A percentile compares a stretch with the other conserved stretches of the same genome.
These are phyloP conservation scores for Dynastes hyllus DNA, from an alignment of 2,888 invertebrate species.

Conservation along the genomic window DNA sequence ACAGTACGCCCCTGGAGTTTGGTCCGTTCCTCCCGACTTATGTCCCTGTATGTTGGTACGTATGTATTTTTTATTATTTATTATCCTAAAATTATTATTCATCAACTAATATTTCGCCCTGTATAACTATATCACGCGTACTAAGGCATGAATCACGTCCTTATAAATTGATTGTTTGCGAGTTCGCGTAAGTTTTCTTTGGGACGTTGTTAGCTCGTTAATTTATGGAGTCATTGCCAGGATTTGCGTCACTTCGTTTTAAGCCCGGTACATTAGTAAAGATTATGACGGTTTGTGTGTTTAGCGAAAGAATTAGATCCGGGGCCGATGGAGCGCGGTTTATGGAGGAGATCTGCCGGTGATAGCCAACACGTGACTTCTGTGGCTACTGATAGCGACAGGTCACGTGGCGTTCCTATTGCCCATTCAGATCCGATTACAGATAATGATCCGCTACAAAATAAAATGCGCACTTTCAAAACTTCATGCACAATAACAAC, in stretches of 20 bases:
- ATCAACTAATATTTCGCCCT: too few relatives aligned
- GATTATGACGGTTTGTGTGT: conserved; percentile 55
- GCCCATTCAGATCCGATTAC: conserved; percentile 59
- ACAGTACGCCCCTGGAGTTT: too few relatives aligned
- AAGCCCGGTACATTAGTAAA: conserved; percentile 55
- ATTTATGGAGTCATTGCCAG: conserved; percentile 15
- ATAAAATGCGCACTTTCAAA: conserved; percentile 26
- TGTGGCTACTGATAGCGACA: conserved; percentile 70
- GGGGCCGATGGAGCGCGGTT: conserved; percentile 58
- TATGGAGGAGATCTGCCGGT: conserved; percentile 66
- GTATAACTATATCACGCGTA: too few relatives aligned
- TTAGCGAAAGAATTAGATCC: conserved; percentile 52
- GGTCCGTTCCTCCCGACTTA: too few relatives aligned
- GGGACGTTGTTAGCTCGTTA: neutral
- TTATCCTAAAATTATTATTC: too few relatives aligned
- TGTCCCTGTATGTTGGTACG: too few relatives aligned
- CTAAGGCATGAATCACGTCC: neutral
- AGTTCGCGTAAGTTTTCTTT: neutral
- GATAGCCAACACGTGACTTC: conserved; percentile 69
- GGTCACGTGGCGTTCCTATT: conserved; percentile 67
- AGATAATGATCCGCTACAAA: conserved; percentile 44
- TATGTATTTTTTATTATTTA: too few relatives aligned
- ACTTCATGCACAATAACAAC: neutral
- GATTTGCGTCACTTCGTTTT: conserved; percentile 37
- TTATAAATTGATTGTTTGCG: neutral